Evolutionary conservation across 1,140 invertebrate genomes (phyloP).

Genomic region (Diachasmimorpha longicaudata): DNA sequence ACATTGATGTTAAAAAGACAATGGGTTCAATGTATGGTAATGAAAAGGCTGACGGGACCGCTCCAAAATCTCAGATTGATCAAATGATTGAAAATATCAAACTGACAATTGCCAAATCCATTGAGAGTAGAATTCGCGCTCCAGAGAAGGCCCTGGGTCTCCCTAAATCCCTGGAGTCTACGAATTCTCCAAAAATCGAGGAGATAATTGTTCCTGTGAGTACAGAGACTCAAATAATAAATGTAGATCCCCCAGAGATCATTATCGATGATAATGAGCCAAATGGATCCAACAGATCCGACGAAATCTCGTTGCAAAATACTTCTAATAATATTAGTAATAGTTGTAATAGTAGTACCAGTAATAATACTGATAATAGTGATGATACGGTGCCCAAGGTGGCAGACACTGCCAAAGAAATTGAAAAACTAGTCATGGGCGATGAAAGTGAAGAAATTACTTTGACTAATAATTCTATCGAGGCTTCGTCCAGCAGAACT

Average conservation of each 20-base stretch:
- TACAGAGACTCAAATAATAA: slow-evolving; percentile 48
- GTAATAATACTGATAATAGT: slow-evolving; percentile 34
- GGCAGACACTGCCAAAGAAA: slow-evolving; percentile 63
- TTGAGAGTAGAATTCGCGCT: slow-evolving; percentile 53
- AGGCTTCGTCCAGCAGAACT: neutral
- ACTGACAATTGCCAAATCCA: slow-evolving; percentile 53
- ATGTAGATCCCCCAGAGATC: slow-evolving; percentile 40
- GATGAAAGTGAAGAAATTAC: slow-evolving; percentile 45
- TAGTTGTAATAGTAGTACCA: slow-evolving; percentile 14
- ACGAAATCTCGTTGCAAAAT: slow-evolving; percentile 33
- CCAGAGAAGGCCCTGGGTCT: slow-evolving; percentile 46
- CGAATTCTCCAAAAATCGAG: slow-evolving; percentile 52
- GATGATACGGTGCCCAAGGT: slow-evolving; percentile 58
- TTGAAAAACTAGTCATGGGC: slow-evolving; percentile 63
- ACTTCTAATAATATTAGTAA: neutral
- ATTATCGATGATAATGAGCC: slow-evolving; percentile 49
- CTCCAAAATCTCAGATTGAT: slow-evolving; percentile 52
- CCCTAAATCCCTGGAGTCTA: slow-evolving; percentile 43
- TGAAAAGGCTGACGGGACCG: slow-evolving; percentile 42
- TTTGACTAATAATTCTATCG: slow-evolving; percentile 3
- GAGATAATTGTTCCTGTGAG: slow-evolving; percentile 53
- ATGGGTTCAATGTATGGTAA: slow-evolving; percentile 45
- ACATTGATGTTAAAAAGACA: slow-evolving; percentile 55
- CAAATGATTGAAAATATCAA: slow-evolving; percentile 60
- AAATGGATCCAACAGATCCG: slow-evolving; percentile 38